Conservation (phyloP, 1,140 invertebrate genomes). For the Lerema accius region DNA sequence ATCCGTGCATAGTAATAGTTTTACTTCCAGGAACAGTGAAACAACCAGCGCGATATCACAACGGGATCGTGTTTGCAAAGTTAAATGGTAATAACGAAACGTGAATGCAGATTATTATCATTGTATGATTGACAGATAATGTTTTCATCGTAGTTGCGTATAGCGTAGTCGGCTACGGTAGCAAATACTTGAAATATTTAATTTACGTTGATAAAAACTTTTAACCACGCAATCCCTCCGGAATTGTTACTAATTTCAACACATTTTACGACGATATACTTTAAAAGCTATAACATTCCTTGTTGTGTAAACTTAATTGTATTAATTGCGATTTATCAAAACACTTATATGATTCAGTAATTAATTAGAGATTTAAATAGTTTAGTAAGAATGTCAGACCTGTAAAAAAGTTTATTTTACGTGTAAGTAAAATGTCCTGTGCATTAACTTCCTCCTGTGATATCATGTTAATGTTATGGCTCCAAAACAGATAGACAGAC, state of each 20-base stretch:
- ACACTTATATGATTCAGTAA: too few relatives aligned
- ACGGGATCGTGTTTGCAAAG: conserved; percentile 10
- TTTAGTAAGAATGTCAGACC: too few relatives aligned
- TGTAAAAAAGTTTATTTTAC: too few relatives aligned
- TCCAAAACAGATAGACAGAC: too few relatives aligned
- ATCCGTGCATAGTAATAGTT: conserved; percentile 20
- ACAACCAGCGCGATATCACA: not conserved
- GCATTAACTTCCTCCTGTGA: too few relatives aligned
- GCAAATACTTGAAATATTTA: not conserved
- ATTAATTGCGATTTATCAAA: too few relatives aligned
- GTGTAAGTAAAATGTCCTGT: too few relatives aligned
- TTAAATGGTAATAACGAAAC: conserved; percentile 14
- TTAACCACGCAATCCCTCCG: conserved; percentile 7
- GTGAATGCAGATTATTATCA: conserved; percentile 6
- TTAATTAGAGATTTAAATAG: too few relatives aligned
- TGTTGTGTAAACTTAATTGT: too few relatives aligned
- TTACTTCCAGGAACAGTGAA: conserved; percentile 26
- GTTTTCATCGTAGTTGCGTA: conserved; percentile 6
- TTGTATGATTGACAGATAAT: conserved; percentile 11
- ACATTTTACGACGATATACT: conserved; percentile 9
- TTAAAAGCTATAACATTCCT: too few relatives aligned
- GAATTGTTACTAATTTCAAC: conserved; percentile 8
- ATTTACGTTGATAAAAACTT: conserved; percentile 10
- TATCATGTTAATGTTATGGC: too few relatives aligned
- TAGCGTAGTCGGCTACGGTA: not conserved